These are phyloP conservation scores for Synergus gifuensis DNA, from an alignment of 2,888 invertebrate genomes.

Conservation along the genomic window DNA sequence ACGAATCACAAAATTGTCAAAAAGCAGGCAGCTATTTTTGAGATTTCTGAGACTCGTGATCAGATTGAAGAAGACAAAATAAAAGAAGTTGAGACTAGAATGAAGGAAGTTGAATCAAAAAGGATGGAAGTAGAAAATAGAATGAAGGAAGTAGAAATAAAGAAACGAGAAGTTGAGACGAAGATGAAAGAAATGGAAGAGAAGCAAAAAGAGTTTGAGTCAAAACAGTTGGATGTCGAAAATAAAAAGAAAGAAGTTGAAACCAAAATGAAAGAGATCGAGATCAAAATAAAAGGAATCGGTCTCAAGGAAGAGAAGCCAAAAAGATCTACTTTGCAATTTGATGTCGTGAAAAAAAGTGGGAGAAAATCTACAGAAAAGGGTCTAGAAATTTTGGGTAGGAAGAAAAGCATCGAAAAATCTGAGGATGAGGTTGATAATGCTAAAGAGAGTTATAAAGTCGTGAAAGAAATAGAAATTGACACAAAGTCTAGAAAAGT, in stretches of 20 bases:
- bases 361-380: not conserved
- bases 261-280: constrained; percentile 42
- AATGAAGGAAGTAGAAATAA: constrained; percentile 6
- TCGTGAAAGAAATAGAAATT: not conserved
- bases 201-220: constrained; percentile 17
- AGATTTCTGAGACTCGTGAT: not conserved
- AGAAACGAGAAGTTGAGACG: not conserved
- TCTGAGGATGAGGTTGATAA: constrained; percentile 6
- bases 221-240: not conserved
- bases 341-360: not conserved
- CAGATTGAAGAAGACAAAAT: not conserved
- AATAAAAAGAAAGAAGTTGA: constrained; percentile 17
- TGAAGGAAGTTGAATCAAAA: constrained; percentile 24
- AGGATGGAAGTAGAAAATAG: constrained; percentile 7
- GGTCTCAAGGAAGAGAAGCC: not conserved
- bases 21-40: constrained; percentile 8
- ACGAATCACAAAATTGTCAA: constrained; percentile 21
- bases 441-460: not conserved
- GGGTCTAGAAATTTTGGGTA: not conserved
- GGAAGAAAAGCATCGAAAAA: not conserved
- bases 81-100: constrained; percentile 16
- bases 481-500: not conserved
- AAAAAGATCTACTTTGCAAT: not conserved
- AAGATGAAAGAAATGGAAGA: constrained; percentile 12
- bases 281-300: constrained; percentile 40